phyloP scores from a whole-genome alignment of 2,797 vertebrate genomes.

The Argyrosomus regius region DNA sequence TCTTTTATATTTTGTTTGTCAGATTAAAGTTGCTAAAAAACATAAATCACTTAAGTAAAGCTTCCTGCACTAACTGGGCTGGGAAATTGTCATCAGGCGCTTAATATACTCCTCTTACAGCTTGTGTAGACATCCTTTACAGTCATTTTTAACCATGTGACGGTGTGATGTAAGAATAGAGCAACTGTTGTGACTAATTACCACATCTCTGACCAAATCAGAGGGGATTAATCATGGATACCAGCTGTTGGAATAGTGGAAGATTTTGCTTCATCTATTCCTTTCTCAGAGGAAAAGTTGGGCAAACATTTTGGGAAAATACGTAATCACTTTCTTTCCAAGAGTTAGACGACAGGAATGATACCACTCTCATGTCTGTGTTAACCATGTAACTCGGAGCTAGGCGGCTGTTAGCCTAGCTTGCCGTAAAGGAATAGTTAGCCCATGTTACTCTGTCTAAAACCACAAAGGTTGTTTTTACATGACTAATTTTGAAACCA shows the following conservation, averaged over 20 bases:
- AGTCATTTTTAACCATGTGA: background rate
- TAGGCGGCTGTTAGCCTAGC: background rate
- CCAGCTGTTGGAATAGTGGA: background rate
- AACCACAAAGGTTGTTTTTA: background rate
- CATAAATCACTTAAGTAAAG: background rate
- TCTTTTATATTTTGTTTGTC: constrained; percentile 7
- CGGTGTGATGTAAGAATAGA: background rate
- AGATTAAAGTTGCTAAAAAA: background rate
- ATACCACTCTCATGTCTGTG: background rate
- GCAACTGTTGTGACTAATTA: background rate
- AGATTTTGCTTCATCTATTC: background rate
- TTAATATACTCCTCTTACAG: background rate
- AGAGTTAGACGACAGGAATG: background rate
- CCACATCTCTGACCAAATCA: background rate
- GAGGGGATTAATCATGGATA: background rate
- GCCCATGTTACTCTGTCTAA: background rate
- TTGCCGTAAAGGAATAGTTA: background rate
- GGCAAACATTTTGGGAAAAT: background rate
- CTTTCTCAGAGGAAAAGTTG: background rate
- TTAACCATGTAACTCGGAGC: too few species aligned
- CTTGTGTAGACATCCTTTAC: background rate
- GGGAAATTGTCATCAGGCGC: constrained; percentile 4
- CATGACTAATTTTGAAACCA: background rate
- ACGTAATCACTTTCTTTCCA: background rate
- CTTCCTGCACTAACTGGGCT: constrained; percentile 24